Evolutionary conservation across 2,113 vertebrate genomes (phyloP).

Genomic region (Ivindomyrus marchei): DNA sequence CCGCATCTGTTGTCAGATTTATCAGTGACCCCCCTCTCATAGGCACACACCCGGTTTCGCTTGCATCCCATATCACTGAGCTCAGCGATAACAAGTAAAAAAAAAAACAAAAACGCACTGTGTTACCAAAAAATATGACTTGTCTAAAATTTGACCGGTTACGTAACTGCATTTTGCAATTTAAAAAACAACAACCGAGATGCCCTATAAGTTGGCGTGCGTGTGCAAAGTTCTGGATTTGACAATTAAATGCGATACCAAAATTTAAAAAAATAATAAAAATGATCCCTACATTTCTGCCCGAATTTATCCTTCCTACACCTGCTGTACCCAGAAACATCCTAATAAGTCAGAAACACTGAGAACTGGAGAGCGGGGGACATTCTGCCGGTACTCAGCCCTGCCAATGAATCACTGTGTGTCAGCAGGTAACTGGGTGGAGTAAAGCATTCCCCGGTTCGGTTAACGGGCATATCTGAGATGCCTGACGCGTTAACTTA

Average conservation of each 20-base stretch:
- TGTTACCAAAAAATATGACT: neutral
- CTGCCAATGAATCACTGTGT: conserved; percentile 7
- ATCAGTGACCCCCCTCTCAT: neutral
- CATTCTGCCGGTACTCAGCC: neutral
- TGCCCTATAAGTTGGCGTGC: neutral
- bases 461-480: conserved; percentile 3
- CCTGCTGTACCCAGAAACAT: neutral
- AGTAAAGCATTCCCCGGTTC: neutral
- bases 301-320: neutral
- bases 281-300: neutral
- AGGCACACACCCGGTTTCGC: neutral
- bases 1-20: neutral
- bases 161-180: neutral
- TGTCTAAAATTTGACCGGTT: neutral
- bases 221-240: neutral
- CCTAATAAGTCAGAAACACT: neutral
- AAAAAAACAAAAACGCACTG: neutral
- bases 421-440: neutral
- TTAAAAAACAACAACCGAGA: neutral
- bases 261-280: neutral
- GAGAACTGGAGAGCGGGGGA: neutral
- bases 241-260: neutral
- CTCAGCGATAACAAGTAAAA: neutral
- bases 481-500: conserved; percentile 1
- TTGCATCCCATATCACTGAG: neutral